Evolutionary conservation across 2,113 vertebrate species (phyloP).

Genomic region (Crocuta crocuta): DNA sequence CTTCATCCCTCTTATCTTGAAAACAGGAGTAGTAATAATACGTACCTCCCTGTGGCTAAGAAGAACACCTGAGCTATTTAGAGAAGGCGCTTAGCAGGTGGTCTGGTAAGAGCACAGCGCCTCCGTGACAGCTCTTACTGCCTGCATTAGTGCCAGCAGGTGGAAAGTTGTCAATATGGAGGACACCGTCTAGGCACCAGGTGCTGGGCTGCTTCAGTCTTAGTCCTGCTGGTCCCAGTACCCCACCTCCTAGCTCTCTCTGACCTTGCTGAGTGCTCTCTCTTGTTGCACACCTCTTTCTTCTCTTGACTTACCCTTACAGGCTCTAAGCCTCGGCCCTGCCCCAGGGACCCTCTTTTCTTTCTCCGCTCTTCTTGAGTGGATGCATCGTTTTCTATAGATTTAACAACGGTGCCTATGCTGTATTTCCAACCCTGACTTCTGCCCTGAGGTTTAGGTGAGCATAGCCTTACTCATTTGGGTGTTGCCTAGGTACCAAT

Average conservation of each 20-base stretch:
- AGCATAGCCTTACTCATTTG: accelerated
- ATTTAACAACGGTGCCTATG: background rate
- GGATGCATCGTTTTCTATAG: background rate
- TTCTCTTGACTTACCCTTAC: background rate
- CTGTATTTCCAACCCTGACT: background rate
- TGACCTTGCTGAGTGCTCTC: no score
- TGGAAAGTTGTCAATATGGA: background rate
- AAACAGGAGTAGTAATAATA: background rate
- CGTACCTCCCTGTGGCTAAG: background rate
- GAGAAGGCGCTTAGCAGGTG: background rate
- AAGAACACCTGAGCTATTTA: background rate
- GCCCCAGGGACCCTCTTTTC: background rate
- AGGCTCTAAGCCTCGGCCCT: background rate
- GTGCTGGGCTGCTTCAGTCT: background rate
- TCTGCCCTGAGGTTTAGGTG: background rate
- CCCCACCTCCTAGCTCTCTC: accelerated
- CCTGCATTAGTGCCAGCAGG: background rate
- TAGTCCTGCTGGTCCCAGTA: accelerated
- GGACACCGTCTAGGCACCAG: background rate
- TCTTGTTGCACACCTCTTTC: background rate
- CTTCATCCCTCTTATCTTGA: background rate
- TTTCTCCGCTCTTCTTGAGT: background rate
- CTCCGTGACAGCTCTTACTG: background rate
- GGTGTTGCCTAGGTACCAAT: background rate
- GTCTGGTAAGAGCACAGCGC: background rate